phyloP scores from a whole-genome alignment of 2,797 vertebrate species.

The Sternotherus odoratus region DNA sequence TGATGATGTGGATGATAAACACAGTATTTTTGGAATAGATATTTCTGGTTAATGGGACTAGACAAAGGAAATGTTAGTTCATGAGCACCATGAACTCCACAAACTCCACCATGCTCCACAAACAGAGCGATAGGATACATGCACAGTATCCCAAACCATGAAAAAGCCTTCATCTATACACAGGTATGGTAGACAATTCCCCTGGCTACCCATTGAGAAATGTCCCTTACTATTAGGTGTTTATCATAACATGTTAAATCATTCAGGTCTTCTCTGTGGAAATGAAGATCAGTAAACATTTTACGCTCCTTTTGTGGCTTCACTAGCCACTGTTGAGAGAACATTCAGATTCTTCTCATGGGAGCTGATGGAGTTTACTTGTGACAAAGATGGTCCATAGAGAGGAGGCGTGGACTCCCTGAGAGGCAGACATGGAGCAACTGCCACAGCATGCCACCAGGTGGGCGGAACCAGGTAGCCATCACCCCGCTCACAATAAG shows the following conservation, averaged over 20 bases:
- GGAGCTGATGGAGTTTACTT: not conserved
- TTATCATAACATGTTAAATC: not conserved
- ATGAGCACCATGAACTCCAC: too few species aligned
- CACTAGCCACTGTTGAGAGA: not conserved
- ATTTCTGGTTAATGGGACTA: not conserved
- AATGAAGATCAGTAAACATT: not conserved
- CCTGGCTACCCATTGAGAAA: not conserved
- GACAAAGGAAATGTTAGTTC: not conserved
- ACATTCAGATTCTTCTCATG: not conserved
- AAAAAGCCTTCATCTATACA: not conserved
- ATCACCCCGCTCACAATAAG: too few species aligned
- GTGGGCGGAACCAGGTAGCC: too few species aligned
- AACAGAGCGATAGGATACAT: not conserved
- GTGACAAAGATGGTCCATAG: not conserved
- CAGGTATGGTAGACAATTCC: not conserved
- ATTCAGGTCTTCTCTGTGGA: not conserved
- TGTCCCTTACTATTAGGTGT: not conserved
- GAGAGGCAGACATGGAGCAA: too few species aligned
- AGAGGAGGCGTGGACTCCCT: too few species aligned
- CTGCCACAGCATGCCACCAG: too few species aligned
- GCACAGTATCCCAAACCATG: not conserved
- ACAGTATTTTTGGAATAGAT: not conserved
- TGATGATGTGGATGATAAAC: not conserved
- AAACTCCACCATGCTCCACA: not conserved
- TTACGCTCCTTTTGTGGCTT: not conserved